Base-by-base conservation (phyloP, 2,797 vertebrate species). In the Hemitrygon akajei region DNA sequence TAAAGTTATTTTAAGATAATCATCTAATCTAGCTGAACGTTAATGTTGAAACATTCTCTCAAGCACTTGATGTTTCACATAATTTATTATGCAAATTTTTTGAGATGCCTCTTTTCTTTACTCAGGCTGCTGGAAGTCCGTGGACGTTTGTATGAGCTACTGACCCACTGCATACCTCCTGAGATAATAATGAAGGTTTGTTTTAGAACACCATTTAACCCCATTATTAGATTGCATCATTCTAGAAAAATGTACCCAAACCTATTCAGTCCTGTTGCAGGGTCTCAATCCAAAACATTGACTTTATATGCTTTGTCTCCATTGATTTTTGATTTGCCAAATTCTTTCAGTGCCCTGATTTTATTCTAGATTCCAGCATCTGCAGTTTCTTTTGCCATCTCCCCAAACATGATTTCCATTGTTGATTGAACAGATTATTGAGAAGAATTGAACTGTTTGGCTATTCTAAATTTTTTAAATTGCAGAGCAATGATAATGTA, bases 161-260 rank as follows among this genome's bases (percentile, higher is more conserved):
- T 99, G 94, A 99, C 98, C 92, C 99, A 99, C 95, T 99, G 98
- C 96, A 99, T 99, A 95, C 99, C 98, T 94, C 97, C 98, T 94
- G 98, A 99, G 40, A 96, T 99, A 93, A 98, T 99, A 95, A 98
- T 99, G 97, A 99, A 99, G 98, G 99, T 99, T 97, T 27, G 30
- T 73, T 76, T 22, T 30, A 18, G 27, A 56, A 47, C 27, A 56
- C 25, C 10, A 18, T 75, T 73, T 92, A 75, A 14, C 25, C 37
- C 37, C 69, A 40, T 91, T 4, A 22, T 93, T 82, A 1, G 12
- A 10, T 77, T 20, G 18, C 14, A 30, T 5, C 0, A 12, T 34
- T 58, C 16, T 75, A 30, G 60, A 75, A 93, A 66, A 0, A 14
- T 79, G 75, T 7, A 12, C 77, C 77, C 25, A 76, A 30, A 79